These are phyloP conservation scores for Pipistrellus nathusii DNA, from an alignment of 2,797 vertebrate genomes.

Conservation along the genomic window DNA sequence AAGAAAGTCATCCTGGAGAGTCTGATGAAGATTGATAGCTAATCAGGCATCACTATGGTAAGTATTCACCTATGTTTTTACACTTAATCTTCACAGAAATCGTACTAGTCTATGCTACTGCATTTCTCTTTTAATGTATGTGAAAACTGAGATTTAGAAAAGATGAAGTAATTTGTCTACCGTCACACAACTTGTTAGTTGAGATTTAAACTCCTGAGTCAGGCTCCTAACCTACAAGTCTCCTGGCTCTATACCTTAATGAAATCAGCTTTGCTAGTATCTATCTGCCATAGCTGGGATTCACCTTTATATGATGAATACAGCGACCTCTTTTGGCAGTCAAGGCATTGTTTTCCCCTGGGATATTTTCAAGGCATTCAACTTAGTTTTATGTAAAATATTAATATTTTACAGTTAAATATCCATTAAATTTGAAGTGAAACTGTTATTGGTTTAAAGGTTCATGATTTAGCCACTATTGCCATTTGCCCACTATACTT, in stretches of 20 bases:
- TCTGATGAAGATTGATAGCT: neutral
- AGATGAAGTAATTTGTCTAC: conserved; percentile 1
- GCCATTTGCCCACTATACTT: neutral
- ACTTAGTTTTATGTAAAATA: neutral
- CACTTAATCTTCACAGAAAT: conserved; percentile 23
- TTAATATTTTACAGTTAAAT: conserved; percentile 36
- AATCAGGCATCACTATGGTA: neutral
- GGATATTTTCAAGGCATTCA: neutral
- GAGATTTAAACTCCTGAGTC: conserved; percentile 1
- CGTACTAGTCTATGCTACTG: neutral
- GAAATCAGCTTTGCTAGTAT: neutral
- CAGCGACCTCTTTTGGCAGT: neutral
- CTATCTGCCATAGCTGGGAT: neutral
- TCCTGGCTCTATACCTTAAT: neutral
- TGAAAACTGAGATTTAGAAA: conserved; percentile 30
- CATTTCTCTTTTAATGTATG: neutral
- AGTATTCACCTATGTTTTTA: neutral
- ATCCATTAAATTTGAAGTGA: neutral
- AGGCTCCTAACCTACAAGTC: neutral
- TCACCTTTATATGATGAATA: neutral
- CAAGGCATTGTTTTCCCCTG: neutral
- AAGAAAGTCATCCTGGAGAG: neutral
- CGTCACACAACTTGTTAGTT: neutral
- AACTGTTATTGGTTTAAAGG: conserved; percentile 37
- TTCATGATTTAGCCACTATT: conserved; percentile 20